phyloP scores from a whole-genome alignment of 2,113 vertebrate genomes.

The Lepus timidus region DNA sequence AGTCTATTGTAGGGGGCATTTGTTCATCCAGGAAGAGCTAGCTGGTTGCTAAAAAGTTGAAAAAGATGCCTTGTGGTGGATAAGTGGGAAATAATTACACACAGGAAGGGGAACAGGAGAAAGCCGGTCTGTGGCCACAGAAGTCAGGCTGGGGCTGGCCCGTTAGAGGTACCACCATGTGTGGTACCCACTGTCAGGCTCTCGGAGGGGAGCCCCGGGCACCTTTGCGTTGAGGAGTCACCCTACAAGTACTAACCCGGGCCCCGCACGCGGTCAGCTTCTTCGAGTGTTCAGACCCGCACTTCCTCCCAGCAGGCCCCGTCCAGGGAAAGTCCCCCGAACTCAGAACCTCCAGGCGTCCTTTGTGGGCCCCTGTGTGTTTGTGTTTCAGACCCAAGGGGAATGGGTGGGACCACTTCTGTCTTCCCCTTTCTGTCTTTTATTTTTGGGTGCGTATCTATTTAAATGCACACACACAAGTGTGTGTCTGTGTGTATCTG shows the following conservation, averaged over 20 bases:
- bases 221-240: not conserved
- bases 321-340: conserved; percentile 66
- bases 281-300: not conserved
- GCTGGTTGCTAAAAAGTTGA: conserved; percentile 1
- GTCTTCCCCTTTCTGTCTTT: conserved; percentile 79
- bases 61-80: not conserved
- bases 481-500: not conserved
- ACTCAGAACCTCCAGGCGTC: conserved; percentile 47
- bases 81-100: not conserved
- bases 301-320: conserved; percentile 14
- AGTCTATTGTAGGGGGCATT: not conserved
- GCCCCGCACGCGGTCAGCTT: not conserved
- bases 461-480: conserved; percentile 64
- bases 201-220: not conserved
- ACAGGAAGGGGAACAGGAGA: not conserved
- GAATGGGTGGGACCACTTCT: conserved; percentile 69
- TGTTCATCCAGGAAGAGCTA: not conserved
- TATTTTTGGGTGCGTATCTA: conserved; percentile 69
- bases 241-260: not conserved
- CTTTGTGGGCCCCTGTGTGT: conserved; percentile 49
- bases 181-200: not conserved
- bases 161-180: not conserved
- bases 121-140: not conserved
- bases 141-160: not conserved
- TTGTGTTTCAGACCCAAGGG: conserved; percentile 66